Evolutionary conservation across 2,113 vertebrate species (phyloP).

Genomic region (Urocolius indicus): DNA sequence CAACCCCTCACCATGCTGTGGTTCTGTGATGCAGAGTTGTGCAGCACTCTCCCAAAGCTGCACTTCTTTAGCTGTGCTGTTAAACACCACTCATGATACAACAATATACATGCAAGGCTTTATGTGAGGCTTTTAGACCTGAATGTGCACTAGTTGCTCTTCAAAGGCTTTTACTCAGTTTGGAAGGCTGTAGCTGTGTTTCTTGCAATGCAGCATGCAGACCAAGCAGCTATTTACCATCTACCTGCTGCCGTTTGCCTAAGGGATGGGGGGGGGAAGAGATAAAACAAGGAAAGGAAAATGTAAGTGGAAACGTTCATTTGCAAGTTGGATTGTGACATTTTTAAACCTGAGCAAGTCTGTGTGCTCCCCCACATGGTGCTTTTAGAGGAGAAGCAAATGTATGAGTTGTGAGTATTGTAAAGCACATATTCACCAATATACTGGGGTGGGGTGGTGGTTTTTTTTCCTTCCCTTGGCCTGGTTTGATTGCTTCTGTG

Average conservation of each 20-base stretch:
- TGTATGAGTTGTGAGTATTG: neutral
- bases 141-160: rapidly evolving
- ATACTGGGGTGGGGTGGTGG: rapidly evolving
- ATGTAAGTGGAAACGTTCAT: neutral
- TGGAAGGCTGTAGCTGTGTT: rapidly evolving
- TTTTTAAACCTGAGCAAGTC: neutral
- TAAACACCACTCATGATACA: no score
- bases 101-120: neutral
- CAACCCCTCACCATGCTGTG: no score
- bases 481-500: neutral
- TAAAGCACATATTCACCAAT: neutral
- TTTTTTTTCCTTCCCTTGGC: neutral
- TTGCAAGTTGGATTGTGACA: neutral
- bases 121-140: neutral
- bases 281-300: neutral
- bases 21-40: no score
- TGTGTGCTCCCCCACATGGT: neutral
- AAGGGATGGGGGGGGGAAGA: no score
- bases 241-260: neutral
- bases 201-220: neutral
- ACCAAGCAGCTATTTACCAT: neutral
- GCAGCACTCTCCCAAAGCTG: neutral
- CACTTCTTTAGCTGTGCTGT: neutral
- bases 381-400: neutral
- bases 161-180: rapidly evolving